Evolutionary conservation across 1,140 invertebrate species (phyloP).

Genomic region (Calliphora vicina): DNA sequence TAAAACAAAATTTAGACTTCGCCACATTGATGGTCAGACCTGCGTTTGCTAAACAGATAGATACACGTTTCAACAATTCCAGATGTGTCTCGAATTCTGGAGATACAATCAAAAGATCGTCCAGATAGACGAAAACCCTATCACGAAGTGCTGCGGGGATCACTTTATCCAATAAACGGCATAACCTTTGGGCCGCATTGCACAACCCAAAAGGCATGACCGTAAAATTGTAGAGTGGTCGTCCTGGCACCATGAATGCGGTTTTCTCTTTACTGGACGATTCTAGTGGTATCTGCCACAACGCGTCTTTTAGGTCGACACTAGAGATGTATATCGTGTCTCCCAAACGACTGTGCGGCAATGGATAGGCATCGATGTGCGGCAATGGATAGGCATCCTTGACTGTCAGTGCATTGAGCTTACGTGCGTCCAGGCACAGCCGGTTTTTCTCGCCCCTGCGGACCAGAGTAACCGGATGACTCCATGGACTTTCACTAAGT

Average conservation of each 20-base stretch:
- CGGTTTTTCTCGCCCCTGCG: slow-evolving; percentile 8
- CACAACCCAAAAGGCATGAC: slow-evolving; percentile 45
- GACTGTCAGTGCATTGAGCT: too few species aligned
- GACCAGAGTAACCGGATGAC: not conserved
- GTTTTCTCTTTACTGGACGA: too few species aligned
- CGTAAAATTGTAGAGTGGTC: too few species aligned
- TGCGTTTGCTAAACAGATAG: slow-evolving; percentile 25
- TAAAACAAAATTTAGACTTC: slow-evolving; percentile 48
- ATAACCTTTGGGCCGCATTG: slow-evolving; percentile 38
- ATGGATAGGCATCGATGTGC: too few species aligned
- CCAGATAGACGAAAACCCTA: slow-evolving; percentile 42
- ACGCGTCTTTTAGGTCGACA: too few species aligned
- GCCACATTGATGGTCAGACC: slow-evolving; percentile 44
- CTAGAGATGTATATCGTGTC: too few species aligned
- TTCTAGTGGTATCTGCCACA: too few species aligned
- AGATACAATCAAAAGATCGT: slow-evolving; percentile 39
- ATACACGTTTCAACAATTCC: too few species aligned
- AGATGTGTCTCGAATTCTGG: slow-evolving; percentile 27
- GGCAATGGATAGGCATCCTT: too few species aligned
- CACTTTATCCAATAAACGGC: slow-evolving; percentile 43
- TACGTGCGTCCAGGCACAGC: not conserved
- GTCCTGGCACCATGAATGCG: too few species aligned
- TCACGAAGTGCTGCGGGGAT: slow-evolving; percentile 58
- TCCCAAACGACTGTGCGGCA: too few species aligned
- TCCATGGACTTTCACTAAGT: not conserved